Percentiles rank a stretch among this genome's conserved stretches.
Conservation (phyloP, 2,113 vertebrate species). For the Carollia perspicillata region DNA sequence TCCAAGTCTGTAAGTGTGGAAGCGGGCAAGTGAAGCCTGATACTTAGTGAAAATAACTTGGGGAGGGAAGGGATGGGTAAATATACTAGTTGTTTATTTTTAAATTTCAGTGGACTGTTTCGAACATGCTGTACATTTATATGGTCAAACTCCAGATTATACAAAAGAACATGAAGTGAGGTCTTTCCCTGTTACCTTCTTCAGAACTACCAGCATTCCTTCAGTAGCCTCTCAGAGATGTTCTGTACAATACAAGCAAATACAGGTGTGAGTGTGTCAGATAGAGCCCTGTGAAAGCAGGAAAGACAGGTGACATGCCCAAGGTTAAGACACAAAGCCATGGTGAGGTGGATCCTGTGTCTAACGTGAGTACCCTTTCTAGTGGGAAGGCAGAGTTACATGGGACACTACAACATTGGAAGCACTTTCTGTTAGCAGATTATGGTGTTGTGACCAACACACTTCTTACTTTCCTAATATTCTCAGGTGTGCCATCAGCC, state of each 20-base stretch:
- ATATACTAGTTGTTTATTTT: background rate
- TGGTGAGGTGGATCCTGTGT: fast-evolving
- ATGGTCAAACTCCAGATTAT: background rate
- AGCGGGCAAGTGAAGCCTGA: background rate
- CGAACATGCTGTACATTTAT: background rate
- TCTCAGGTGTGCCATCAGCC: background rate
- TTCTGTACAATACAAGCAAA: background rate
- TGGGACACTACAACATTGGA: background rate
- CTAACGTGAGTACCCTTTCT: background rate
- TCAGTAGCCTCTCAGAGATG: background rate
- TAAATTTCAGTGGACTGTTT: background rate
- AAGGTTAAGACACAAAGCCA: background rate
- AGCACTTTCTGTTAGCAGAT: background rate
- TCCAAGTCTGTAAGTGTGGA: background rate
- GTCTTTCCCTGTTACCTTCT: background rate
- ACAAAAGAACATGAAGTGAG: background rate
- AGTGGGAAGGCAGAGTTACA: background rate
- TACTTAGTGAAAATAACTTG: background rate
- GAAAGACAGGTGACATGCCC: background rate
- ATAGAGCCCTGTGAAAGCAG: background rate
- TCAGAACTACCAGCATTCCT: background rate
- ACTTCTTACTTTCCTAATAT: background rate
- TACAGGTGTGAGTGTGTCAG: background rate
- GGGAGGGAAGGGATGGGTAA: background rate
- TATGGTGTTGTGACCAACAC: background rate